Evolutionary conservation across 1,140 invertebrate genomes (phyloP), one percentile per base, ranked within the genome.

Genomic region (Eumeta japonica): DNA sequence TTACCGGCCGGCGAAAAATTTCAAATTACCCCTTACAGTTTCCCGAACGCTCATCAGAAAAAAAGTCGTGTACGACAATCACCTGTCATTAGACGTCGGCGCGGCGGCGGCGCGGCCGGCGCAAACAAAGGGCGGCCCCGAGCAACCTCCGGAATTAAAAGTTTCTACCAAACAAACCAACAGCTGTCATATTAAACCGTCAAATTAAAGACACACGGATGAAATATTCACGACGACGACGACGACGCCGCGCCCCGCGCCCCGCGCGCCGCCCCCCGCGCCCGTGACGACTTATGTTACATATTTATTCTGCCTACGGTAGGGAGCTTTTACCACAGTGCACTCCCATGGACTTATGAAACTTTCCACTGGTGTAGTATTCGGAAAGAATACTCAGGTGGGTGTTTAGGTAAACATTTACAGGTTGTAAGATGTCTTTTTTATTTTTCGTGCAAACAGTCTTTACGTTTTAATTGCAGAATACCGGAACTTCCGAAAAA

Each of bases 191-290:
- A 74, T 71, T 70, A 70, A 70, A 70, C 58, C 58, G 58, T 70
- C 65, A 70, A 62, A 67, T 58, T 67, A 70, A 70, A 70, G 65
- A 70, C 66, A 30, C 66, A 70, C 68, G 52, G 70, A 74, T 74
- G 62, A 73, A 73, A 71, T 73, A 73, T 73, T 71, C 66, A 73
- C 68, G 66, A 65, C 71, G 68, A 73, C 68, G 71, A 66, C 66
- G 59, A 60, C 55, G 59, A 54, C 64, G 56, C 4, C 60, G 58
- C 43, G 55, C 53, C 58, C 59, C 62, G 61, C 71, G n/a, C n/a
- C n/a, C n/a, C n/a, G n/a, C n/a, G n/a, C n/a, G n/a, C n/a, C n/a
- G n/a, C n/a, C n/a, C n/a, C n/a, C n/a, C n/a, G n/a, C n/a, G n/a
- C n/a, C n/a, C n/a, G n/a, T n/a, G n/a, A n/a, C n/a, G n/a, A n/a